Evolutionary conservation across 2,888 invertebrate genomes (phyloP).

Genomic region (Atherix ibis): DNA sequence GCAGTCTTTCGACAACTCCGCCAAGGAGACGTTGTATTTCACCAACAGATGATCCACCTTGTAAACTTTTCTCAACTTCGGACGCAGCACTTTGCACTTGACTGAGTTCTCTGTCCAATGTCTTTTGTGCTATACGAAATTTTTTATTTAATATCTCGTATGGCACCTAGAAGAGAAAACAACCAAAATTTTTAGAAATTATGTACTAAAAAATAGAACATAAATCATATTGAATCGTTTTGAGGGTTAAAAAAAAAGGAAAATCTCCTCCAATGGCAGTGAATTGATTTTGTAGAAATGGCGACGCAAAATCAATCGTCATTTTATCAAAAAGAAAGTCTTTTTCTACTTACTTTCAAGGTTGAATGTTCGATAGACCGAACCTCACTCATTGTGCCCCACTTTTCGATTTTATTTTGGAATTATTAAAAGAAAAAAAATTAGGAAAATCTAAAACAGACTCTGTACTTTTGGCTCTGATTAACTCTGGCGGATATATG

Average conservation of each 20-base stretch:
- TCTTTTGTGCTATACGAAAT: slow-evolving; percentile 88
- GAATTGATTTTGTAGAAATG: no score
- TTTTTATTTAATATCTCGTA: slow-evolving; percentile 96
- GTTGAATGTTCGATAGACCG: slow-evolving; percentile 92
- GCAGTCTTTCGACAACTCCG: slow-evolving; percentile 78
- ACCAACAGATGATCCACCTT: slow-evolving; percentile 34
- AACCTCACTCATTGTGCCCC: slow-evolving; percentile 64
- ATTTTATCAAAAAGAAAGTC: slow-evolving; percentile 3
- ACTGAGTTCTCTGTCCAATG: slow-evolving; percentile 80
- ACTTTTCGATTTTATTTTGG: background rate
- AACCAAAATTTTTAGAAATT: slow-evolving; percentile 7
- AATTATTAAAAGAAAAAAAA: background rate
- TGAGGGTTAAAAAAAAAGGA: no score
- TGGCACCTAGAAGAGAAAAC: slow-evolving; percentile 54
- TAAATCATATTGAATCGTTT: background rate
- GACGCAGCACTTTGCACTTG: slow-evolving; percentile 66
- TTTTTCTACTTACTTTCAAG: slow-evolving; percentile 52
- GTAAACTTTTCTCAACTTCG: slow-evolving; percentile 39
- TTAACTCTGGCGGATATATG: no score
- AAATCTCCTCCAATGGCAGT: no score
- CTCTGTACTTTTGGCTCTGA: no score
- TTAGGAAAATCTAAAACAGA: no score
- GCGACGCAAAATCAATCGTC: slow-evolving; percentile 1
- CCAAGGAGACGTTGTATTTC: slow-evolving; percentile 70
- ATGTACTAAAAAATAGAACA: background rate